phyloP scores from a whole-genome alignment of 2,888 invertebrate species.

The Drosophila putrida region DNA sequence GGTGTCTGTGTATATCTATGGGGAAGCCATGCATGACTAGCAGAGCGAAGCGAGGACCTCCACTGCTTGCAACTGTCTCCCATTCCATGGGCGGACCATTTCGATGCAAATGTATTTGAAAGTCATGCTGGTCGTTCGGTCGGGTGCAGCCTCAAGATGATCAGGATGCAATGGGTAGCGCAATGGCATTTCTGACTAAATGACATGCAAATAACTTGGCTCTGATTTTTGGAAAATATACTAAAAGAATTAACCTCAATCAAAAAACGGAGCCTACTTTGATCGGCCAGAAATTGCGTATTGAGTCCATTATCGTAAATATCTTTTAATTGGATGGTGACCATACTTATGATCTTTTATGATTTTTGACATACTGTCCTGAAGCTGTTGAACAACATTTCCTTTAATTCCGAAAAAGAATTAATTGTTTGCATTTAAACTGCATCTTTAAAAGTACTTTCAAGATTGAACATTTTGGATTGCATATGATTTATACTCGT shows the following conservation, averaged over 20 bases:
- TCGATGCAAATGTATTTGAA: slow-evolving; percentile 75
- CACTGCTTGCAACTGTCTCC: slow-evolving; percentile 6
- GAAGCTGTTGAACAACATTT: too few relatives aligned
- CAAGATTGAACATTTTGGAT: too few relatives aligned
- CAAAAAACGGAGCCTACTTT: neutral
- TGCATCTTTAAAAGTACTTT: neutral
- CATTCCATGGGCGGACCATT: slow-evolving; percentile 45
- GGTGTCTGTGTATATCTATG: slow-evolving; percentile 32
- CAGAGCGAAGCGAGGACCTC: slow-evolving; percentile 50
- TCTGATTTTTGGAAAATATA: slow-evolving; percentile 52
- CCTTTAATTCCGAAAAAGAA: neutral
- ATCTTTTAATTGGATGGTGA: too few relatives aligned
- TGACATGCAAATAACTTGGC: slow-evolving; percentile 68
- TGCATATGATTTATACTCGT: too few relatives aligned
- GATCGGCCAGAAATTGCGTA: slow-evolving; percentile 15
- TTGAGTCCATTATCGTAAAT: slow-evolving; percentile 17
- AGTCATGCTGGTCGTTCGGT: slow-evolving; percentile 45
- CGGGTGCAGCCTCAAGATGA: slow-evolving; percentile 37
- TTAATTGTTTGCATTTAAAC: neutral
- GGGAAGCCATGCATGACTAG: slow-evolving; percentile 67
- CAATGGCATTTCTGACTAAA: slow-evolving; percentile 48
- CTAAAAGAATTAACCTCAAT: neutral
- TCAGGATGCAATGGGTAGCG: neutral
- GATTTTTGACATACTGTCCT: too few relatives aligned
- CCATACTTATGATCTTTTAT: neutral